A percentile compares a stretch with the other conserved stretches of the same genome.
These are phyloP conservation scores for Gortyna flavago DNA, from an alignment of 2,888 invertebrate species.

Conservation along the genomic window DNA sequence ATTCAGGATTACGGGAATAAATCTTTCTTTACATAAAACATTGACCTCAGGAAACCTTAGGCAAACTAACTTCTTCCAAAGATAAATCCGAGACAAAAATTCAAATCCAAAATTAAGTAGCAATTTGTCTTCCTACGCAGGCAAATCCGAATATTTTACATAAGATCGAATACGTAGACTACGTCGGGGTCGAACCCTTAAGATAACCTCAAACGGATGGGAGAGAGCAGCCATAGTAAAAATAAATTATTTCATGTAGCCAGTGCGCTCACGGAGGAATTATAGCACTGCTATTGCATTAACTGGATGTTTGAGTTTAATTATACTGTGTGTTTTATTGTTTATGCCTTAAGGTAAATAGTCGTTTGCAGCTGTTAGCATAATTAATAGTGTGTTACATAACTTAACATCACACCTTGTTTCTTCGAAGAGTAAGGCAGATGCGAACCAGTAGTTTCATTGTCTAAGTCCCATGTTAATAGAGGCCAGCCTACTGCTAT, in stretches of 20 bases:
- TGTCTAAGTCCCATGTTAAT: background rate
- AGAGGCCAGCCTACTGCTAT: background rate
- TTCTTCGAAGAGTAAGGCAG: too few relatives aligned
- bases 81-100: constrained; percentile 54
- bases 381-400: background rate
- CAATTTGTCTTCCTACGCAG: constrained; percentile 61
- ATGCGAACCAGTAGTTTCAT: too few relatives aligned
- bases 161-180: constrained; percentile 58
- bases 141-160: constrained; percentile 62
- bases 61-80: constrained; percentile 33
- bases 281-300: constrained; percentile 14
- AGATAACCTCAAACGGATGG: constrained; percentile 49
- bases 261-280: constrained; percentile 33
- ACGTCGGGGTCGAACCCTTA: constrained; percentile 47
- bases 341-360: constrained; percentile 5
- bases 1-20: constrained; percentile 14
- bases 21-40: constrained; percentile 23
- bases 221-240: constrained; percentile 38
- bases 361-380: background rate
- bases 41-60: constrained; percentile 28
- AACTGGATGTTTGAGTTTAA: constrained; percentile 36
- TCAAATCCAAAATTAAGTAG: constrained; percentile 59
- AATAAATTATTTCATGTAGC: constrained; percentile 54
- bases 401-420: background rate
- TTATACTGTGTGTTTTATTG: constrained; percentile 22